phyloP scores from a whole-genome alignment of 2,797 vertebrate species.

The Anisognathus igniventris region DNA sequence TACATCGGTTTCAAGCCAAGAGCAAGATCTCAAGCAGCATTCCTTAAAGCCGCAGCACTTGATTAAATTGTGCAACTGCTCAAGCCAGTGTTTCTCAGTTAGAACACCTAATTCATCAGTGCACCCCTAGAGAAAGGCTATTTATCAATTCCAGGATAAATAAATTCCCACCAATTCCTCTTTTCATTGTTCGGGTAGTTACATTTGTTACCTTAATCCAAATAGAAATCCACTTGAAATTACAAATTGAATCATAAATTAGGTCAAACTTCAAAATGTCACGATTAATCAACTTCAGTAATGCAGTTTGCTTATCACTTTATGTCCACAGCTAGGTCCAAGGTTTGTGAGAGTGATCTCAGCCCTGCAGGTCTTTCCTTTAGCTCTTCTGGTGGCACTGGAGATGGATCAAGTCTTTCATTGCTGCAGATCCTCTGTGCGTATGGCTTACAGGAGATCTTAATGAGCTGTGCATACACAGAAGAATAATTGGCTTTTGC shows the following conservation, averaged over 20 bases:
- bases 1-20: background rate
- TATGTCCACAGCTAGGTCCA: background rate
- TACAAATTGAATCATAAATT: background rate
- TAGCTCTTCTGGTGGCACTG: background rate
- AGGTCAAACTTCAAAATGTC: background rate
- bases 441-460: background rate
- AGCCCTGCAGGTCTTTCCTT: background rate
- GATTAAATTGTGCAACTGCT: background rate
- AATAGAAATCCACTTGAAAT: background rate
- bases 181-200: background rate
- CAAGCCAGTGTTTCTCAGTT: background rate
- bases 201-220: background rate
- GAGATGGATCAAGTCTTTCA: background rate
- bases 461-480: background rate
- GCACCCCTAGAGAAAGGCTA: background rate
- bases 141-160: background rate
- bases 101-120: background rate
- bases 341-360: background rate
- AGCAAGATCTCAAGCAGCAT: background rate
- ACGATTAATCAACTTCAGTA: background rate
- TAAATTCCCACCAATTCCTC: background rate
- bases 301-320: background rate
- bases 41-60: background rate
- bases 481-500: background rate
- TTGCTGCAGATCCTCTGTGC: background rate